Percentiles rank a stretch among this genome's conserved stretches.
Evolutionary conservation across 2,797 vertebrate species (phyloP).

Genomic region (Pelochelys cantorii): DNA sequence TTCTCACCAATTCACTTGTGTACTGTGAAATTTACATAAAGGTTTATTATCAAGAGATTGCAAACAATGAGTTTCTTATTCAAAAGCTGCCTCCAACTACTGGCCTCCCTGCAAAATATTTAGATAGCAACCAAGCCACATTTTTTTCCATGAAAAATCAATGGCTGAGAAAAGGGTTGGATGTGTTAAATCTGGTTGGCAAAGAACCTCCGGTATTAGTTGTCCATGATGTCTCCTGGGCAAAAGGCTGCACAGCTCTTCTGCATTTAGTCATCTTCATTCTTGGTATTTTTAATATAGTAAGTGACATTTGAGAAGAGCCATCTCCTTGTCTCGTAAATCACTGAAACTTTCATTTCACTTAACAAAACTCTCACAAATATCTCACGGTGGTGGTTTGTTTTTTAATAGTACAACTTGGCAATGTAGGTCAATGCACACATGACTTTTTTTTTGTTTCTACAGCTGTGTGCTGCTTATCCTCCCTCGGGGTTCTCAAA

Average conservation of each 20-base stretch:
- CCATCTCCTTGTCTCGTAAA: neutral
- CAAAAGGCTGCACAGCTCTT: neutral
- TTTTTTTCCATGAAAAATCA: neutral
- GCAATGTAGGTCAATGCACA: neutral
- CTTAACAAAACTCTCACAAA: neutral
- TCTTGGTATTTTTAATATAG: neutral
- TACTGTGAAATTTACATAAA: slow-evolving; percentile 3
- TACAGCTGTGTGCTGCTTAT: neutral
- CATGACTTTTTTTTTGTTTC: neutral
- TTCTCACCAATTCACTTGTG: slow-evolving; percentile 37
- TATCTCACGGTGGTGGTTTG: neutral
- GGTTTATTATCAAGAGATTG: slow-evolving; percentile 53
- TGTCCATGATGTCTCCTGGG: neutral
- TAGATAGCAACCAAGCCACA: neutral
- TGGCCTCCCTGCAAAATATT: neutral
- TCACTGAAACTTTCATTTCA: rapidly evolving
- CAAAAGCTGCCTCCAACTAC: neutral
- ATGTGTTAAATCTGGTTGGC: neutral
- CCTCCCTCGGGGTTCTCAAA: too few relatives aligned
- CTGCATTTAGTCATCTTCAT: neutral
- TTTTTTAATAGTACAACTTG: neutral
- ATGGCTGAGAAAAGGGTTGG: neutral
- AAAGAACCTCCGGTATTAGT: neutral
- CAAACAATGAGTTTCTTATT: neutral
- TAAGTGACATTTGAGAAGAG: neutral